Evolutionary conservation across 1,140 invertebrate species (phyloP).

Genomic region (Tetragonula clypearis): DNA sequence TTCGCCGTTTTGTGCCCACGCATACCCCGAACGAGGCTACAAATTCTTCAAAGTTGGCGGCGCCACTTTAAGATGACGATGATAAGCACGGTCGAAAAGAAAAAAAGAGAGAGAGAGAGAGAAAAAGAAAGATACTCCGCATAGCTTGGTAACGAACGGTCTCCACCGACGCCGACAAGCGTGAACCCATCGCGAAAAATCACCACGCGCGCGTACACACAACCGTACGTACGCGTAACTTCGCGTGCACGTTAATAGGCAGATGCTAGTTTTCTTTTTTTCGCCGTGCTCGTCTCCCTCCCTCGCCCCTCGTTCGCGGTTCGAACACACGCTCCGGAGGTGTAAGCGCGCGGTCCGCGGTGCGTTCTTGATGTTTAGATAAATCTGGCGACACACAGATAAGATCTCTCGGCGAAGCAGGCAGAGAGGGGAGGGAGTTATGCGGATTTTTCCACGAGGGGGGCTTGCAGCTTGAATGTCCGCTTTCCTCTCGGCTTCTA

Average conservation of each 20-base stretch:
- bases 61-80: conserved; percentile 60
- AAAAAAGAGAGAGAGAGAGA: too few relatives aligned
- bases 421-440: conserved; percentile 40
- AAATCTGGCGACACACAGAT: conserved; percentile 66
- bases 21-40: conserved; percentile 42
- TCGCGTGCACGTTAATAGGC: conserved; percentile 47
- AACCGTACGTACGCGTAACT: background rate
- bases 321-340: conserved; percentile 1
- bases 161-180: conserved; percentile 25
- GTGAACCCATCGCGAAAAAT: conserved; percentile 49
- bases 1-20: conserved; percentile 29
- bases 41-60: conserved; percentile 50
- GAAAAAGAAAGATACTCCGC: conserved; percentile 51
- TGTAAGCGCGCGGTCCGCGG: conserved; percentile 31
- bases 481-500: conserved; percentile 35
- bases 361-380: conserved; percentile 65
- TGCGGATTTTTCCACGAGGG: conserved; percentile 60
- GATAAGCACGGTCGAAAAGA: too few relatives aligned
- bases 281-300: too few relatives aligned
- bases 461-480: conserved; percentile 29
- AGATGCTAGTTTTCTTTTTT: conserved; percentile 37
- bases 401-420: conserved; percentile 45
- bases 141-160: conserved; percentile 63
- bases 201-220: background rate
- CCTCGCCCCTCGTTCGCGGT: background rate